Evolutionary conservation across 2,113 vertebrate species (phyloP), one percentile per base, ranked within the genome.

Genomic region (Carassius gibelio): DNA sequence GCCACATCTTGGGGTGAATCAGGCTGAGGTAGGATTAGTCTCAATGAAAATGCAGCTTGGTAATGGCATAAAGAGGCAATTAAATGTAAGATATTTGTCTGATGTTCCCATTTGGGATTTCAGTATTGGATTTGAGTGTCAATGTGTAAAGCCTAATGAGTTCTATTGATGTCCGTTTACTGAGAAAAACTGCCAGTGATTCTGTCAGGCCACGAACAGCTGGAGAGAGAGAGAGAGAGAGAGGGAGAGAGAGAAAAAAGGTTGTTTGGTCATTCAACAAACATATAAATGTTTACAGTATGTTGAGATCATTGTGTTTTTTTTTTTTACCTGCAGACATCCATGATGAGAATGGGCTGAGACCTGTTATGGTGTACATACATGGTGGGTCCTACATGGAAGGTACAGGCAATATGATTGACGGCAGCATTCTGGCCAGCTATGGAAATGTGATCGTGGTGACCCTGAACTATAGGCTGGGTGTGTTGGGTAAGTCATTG

Each of bases 311-410:
- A 50, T 81, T 69, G 10, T 36, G 0, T 14, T 36, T 92, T 85
- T 83, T 83, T 90, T 89, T 80, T 19, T 4, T 48, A 5, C 26
- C 88, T 89, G 45, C 94, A 98, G 97, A 98, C 87, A 97, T 98
- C 91, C 98, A 98, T 13, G 97, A 98, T 84, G 96, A 97, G 89
- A 97, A 96, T 84, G 96, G 94, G 48, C 93, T 96, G 71, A 98
- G 98, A 88, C 97, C 98, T 0, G 97, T 98, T 34, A 99, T 98
- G 97, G 97, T 99, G 52, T 99, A 98, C 87, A 97, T 99, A 87
- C 98, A 99, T 2, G 98, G 98, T 0, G 98, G 98, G 19, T 99
- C 98, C 75, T 99, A 98, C 88, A 97, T 99, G 96, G 98, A 99
- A 59, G 97, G 98, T 4, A 98, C 97, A 0, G 98, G 97, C 10